Evolutionary conservation across 2,113 vertebrate genomes (phyloP).

Genomic region (Microtus montanus): DNA sequence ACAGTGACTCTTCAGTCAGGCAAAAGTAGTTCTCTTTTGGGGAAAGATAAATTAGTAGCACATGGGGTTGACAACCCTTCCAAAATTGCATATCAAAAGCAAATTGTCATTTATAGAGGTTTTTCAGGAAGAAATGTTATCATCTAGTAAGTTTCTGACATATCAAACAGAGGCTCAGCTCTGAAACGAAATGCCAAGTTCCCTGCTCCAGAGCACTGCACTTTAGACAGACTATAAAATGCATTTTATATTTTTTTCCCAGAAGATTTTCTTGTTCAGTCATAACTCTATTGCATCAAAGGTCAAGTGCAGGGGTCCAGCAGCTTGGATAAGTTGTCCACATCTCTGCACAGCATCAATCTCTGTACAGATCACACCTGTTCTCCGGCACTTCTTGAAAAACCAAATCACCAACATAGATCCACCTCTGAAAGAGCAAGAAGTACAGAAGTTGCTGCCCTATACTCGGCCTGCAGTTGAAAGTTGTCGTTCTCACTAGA

Average conservation of each 20-base stretch:
- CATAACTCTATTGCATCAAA: conserved; percentile 11
- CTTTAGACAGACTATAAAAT: neutral
- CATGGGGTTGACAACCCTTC: neutral
- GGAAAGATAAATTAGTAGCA: neutral
- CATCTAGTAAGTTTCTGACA: neutral
- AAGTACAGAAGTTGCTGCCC: neutral
- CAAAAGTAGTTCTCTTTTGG: neutral
- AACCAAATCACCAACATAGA: neutral
- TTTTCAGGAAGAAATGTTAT: neutral
- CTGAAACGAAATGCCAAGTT: neutral
- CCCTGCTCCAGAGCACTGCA: neutral
- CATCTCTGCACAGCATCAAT: rapidly evolving
- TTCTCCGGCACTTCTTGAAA: neutral
- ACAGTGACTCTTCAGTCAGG: neutral
- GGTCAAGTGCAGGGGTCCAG: neutral
- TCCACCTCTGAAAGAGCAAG: neutral
- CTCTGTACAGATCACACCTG: neutral
- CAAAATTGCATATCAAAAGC: neutral
- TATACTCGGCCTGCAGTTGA: neutral
- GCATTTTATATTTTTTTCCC: neutral
- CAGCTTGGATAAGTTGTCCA: neutral
- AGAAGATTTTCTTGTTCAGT: neutral
- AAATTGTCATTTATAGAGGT: neutral
- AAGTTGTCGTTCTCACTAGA: neutral
- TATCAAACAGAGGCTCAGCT: neutral